Percentiles rank a stretch among this genome's conserved stretches.
Conservation (phyloP, 1,140 invertebrate genomes). For the Meloidogyne exigua region DNA sequence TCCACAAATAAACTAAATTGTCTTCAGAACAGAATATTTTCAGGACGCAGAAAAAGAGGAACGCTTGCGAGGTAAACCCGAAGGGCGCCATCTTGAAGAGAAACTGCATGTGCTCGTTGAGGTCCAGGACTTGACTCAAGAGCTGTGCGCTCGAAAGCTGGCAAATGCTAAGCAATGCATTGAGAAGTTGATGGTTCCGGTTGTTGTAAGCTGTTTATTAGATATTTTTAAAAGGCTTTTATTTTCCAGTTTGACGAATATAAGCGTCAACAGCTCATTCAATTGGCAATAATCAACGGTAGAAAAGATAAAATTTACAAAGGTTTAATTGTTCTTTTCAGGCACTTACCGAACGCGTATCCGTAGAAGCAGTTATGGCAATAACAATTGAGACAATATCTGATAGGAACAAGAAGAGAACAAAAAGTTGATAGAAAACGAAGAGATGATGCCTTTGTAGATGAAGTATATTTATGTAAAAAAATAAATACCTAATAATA, state of each 20-base stretch:
- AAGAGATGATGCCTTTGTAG: not conserved
- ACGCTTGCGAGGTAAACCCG: conserved; percentile 78
- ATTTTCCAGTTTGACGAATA: conserved; percentile 48
- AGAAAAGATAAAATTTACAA: not conserved
- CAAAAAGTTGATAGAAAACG: not conserved
- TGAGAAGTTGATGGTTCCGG: not conserved
- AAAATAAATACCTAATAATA: not conserved
- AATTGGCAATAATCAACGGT: conserved; percentile 50
- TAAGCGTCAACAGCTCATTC: conserved; percentile 50
- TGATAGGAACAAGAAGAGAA: not conserved
- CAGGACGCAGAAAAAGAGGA: conserved; percentile 31
- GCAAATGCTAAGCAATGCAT: conserved; percentile 22
- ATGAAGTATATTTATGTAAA: not conserved
- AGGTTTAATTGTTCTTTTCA: not conserved
- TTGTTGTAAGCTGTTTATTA: not conserved
- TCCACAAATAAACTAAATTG: not conserved
- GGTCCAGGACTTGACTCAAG: conserved; percentile 32
- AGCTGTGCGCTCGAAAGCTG: conserved; percentile 37
- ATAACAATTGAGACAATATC: not conserved
- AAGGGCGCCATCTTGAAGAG: conserved; percentile 98
- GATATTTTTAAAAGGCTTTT: not conserved
- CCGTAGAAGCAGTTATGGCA: not conserved
- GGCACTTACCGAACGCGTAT: not conserved
- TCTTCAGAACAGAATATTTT: not conserved
- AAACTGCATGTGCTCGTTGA: conserved; percentile 89